phyloP scores from a whole-genome alignment of 2,113 vertebrate species.

The Xiphorhynchus elegans region DNA sequence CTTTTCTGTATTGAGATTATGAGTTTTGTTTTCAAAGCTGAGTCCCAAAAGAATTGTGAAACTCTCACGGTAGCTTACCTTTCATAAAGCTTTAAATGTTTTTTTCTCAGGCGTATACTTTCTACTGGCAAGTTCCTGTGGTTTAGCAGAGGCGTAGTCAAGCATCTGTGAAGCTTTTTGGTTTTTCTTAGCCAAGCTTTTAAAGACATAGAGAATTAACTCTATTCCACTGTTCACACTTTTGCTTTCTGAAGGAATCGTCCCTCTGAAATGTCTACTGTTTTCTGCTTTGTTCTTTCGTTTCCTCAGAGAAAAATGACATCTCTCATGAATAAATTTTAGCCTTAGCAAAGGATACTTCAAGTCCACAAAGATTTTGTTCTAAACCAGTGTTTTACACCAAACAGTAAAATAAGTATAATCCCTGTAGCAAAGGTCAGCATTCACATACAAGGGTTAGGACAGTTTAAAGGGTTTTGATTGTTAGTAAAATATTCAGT shows the following conservation, averaged over 20 bases:
- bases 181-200: background rate
- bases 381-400: background rate
- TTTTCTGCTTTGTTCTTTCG: background rate
- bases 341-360: slow-evolving; percentile 14
- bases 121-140: slow-evolving; percentile 18
- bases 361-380: background rate
- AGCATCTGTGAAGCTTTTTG: background rate
- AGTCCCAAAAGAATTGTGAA: slow-evolving; percentile 47
- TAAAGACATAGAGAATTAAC: background rate
- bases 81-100: slow-evolving; percentile 5
- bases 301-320: background rate
- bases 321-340: slow-evolving; percentile 1
- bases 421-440: background rate
- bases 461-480: background rate
- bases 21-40: slow-evolving; percentile 44
- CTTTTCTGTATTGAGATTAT: slow-evolving; percentile 7
- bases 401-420: background rate
- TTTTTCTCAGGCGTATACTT: background rate
- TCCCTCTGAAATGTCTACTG: background rate
- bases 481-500: background rate
- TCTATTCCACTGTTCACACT: background rate
- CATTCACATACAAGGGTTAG: background rate
- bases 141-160: background rate
- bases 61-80: background rate
- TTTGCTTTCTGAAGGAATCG: background rate